Conservation (phyloP, 2,797 vertebrate species). For the Vireo griseus region DNA sequence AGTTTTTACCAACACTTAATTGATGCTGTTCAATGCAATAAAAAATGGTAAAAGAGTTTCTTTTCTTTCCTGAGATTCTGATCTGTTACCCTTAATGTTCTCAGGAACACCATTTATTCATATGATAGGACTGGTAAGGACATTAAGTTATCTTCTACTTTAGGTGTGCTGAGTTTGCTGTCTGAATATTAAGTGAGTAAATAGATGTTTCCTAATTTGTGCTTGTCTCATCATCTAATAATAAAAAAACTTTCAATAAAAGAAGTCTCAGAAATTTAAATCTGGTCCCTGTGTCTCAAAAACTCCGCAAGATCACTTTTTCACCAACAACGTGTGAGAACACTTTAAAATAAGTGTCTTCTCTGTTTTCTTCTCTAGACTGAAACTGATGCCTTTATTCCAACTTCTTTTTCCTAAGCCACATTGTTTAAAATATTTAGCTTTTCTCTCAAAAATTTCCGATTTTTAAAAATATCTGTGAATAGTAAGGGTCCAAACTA, state of each 20-base stretch:
- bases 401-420: background rate
- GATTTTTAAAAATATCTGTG: background rate
- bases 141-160: background rate
- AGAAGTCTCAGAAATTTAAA: background rate
- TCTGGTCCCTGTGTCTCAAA: background rate
- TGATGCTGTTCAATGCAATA: background rate
- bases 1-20: background rate
- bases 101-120: background rate
- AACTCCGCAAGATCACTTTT: background rate
- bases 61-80: background rate
- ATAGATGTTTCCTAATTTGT: background rate
- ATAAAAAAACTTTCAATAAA: background rate
- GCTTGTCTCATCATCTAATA: background rate
- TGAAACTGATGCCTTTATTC: background rate
- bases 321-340: background rate
- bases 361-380: background rate
- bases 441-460: background rate
- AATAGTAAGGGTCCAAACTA: background rate
- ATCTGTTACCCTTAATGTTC: background rate
- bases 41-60: background rate
- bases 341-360: background rate
- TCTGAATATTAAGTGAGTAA: background rate
- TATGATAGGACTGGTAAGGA: background rate
- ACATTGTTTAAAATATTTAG: background rate
- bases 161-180: background rate